Percentiles rank a stretch among this genome's conserved stretches.
Conservation (phyloP, 2,113 vertebrate species). For the Halcyon senegalensis region DNA sequence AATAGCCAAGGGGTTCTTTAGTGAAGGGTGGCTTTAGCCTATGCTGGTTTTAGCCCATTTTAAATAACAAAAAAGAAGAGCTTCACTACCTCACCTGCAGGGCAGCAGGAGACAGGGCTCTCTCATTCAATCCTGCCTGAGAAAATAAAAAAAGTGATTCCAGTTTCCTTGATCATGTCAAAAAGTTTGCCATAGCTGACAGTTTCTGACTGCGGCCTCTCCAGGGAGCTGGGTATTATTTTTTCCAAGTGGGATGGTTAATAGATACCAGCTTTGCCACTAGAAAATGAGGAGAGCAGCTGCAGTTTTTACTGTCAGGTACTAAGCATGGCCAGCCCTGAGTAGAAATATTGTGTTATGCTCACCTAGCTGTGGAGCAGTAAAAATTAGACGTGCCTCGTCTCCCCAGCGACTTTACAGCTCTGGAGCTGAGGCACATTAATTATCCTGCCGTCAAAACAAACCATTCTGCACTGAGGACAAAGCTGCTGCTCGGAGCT, state of each 20-base stretch:
- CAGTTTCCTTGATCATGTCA: background rate
- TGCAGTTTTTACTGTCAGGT: background rate
- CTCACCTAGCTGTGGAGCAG: background rate
- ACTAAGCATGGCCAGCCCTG: background rate
- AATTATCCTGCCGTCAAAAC: constrained; percentile 8
- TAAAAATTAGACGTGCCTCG: background rate
- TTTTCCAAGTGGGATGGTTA: background rate
- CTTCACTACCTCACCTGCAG: background rate
- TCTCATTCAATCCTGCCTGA: background rate
- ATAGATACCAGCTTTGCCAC: background rate
- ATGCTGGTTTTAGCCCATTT: background rate
- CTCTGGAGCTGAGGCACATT: background rate
- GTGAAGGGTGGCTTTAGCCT: background rate
- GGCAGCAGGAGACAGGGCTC: background rate
- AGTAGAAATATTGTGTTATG: background rate
- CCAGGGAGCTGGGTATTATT: background rate
- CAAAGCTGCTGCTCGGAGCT: background rate
- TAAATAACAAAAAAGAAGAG: background rate
- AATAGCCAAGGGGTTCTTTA: background rate
- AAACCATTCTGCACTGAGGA: background rate
- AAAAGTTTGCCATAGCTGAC: background rate
- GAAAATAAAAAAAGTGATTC: background rate
- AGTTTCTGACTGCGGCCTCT: background rate
- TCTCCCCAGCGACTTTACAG: constrained; percentile 21
- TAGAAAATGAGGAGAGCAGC: background rate